Percentiles rank a stretch among this genome's conserved stretches.
Conservation (phyloP, 2,797 vertebrate species). For the Delichon dasypus region DNA sequence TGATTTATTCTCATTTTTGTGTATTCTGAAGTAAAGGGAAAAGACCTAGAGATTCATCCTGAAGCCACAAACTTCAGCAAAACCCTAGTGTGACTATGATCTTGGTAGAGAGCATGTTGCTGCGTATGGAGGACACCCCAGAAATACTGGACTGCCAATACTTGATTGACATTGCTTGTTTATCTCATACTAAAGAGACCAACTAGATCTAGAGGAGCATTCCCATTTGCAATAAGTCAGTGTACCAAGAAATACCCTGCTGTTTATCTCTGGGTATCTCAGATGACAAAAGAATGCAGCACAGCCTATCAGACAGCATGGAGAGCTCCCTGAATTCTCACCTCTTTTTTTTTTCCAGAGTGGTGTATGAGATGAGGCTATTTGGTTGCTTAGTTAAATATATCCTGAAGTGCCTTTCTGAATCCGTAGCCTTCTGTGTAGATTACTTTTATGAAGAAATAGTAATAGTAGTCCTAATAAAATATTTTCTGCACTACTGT, state of each 20-base stretch:
- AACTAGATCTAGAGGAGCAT: not conserved
- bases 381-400: not conserved
- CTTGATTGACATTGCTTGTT: not conserved
- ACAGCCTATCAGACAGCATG: not conserved
- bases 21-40: not conserved
- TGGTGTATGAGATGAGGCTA: not conserved
- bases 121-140: not conserved
- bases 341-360: not conserved
- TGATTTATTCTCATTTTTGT: not conserved
- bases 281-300: not conserved
- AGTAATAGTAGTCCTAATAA: not conserved
- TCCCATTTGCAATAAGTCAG: not conserved
- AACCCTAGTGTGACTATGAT: not conserved
- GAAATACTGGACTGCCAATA: not conserved
- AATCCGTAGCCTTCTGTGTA: not conserved
- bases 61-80: not conserved
- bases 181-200: not conserved
- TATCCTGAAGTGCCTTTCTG: not conserved
- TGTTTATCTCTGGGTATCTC: not conserved
- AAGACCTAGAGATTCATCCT: not conserved
- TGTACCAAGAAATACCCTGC: not conserved
- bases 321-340: not conserved
- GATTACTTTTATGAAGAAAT: slow-evolving; percentile 4
- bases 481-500: not conserved
- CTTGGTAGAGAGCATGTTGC: not conserved